Conservation (phyloP, 2,888 invertebrate species). For the Herminia tarsipennalis region DNA sequence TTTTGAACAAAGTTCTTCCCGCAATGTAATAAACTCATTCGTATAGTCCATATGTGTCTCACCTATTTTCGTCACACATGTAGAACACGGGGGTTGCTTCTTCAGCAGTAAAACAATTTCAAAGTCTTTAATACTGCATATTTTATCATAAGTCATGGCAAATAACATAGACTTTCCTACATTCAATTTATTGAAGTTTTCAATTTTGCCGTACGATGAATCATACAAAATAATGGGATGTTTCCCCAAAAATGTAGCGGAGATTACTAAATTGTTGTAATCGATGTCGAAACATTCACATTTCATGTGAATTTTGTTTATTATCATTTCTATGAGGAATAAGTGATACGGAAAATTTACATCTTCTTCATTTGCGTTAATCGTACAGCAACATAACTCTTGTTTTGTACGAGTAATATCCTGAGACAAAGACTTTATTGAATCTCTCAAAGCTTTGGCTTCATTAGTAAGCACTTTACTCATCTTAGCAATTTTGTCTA, state of each 20-base stretch:
- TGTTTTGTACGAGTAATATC: conserved; percentile 70
- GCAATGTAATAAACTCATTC: conserved; percentile 62
- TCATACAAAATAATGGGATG: conserved; percentile 73
- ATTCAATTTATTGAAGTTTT: conserved; percentile 68
- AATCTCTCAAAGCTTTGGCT: conserved; percentile 71
- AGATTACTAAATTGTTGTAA: conserved; percentile 73
- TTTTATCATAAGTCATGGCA: conserved; percentile 81
- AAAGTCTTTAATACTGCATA: conserved; percentile 72
- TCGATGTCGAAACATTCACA: conserved; percentile 80
- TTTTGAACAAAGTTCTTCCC: conserved; percentile 73
- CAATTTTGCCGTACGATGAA: conserved; percentile 69
- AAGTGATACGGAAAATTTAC: conserved; percentile 76
- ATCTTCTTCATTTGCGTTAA: conserved; percentile 60
- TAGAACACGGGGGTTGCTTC: conserved; percentile 76
- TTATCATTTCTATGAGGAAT: conserved; percentile 75
- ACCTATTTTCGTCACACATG: conserved; percentile 71
- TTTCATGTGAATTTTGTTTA: conserved; percentile 81
- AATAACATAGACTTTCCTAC: conserved; percentile 77
- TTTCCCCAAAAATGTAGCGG: conserved; percentile 74
- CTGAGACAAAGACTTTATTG: conserved; percentile 68
- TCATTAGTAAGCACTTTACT: conserved; percentile 73
- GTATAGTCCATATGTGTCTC: conserved; percentile 74
- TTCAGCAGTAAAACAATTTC: conserved; percentile 64
- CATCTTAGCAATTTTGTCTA: conserved; percentile 74
- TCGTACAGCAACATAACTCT: conserved; percentile 43